phyloP scores from a whole-genome alignment of 1,140 invertebrate species.

The Drosophila pseudoobscura region DNA sequence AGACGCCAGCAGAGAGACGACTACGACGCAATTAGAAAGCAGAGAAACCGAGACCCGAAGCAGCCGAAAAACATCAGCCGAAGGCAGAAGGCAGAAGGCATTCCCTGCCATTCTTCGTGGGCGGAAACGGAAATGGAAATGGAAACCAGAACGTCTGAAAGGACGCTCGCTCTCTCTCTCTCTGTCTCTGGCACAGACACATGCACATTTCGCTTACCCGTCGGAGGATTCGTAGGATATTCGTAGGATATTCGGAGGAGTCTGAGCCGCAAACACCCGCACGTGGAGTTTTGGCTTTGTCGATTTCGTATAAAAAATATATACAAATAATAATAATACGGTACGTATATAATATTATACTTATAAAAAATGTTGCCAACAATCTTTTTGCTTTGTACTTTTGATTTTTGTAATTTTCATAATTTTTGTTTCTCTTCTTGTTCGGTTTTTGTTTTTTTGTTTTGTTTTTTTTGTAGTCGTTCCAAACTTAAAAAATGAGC shows the following conservation, averaged over 20 bases:
- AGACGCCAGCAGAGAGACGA: conserved; percentile 47
- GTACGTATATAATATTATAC: conserved; percentile 53
- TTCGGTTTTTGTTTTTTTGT: conserved; percentile 4
- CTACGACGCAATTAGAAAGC: conserved; percentile 73
- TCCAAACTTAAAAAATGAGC: too few species aligned
- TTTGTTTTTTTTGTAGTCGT: not conserved
- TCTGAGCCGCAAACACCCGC: too few species aligned
- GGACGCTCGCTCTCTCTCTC: conserved; percentile 20
- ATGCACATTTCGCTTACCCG: conserved; percentile 66
- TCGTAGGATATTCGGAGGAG: conserved; percentile 46
- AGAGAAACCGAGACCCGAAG: conserved; percentile 52
- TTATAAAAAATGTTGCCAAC: conserved; percentile 82
- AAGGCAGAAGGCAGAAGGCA: conserved; percentile 52
- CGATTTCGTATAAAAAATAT: conserved; percentile 80
- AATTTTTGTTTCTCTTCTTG: conserved; percentile 29
- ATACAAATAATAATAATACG: conserved; percentile 80
- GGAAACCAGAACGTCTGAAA: conserved; percentile 26
- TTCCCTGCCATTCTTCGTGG: conserved; percentile 59
- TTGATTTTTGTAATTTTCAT: conserved; percentile 68
- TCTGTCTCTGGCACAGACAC: conserved; percentile 8
- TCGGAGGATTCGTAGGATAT: conserved; percentile 72
- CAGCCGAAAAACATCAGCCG: conserved; percentile 53
- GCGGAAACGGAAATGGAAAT: conserved; percentile 4
- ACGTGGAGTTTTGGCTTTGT: conserved; percentile 34
- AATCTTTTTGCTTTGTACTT: conserved; percentile 81